Conservation (phyloP, 2,797 vertebrate genomes). For the Melanotaenia nigrans region DNA sequence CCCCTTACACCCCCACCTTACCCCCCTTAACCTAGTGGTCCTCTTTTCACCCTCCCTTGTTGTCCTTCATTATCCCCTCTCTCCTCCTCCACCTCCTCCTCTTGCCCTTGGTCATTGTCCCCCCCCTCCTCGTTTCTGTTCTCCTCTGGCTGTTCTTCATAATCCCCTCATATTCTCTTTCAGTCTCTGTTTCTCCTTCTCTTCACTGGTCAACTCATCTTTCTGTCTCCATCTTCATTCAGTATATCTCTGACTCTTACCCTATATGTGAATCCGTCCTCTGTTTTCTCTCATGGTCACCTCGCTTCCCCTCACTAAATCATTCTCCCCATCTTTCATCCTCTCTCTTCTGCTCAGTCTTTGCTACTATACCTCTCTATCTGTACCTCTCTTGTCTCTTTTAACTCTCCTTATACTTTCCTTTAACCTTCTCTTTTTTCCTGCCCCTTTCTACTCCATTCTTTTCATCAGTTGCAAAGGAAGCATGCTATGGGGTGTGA, state of each 20-base stretch:
- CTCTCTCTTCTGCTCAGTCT: constrained; percentile 6
- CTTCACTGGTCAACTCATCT: constrained; percentile 20
- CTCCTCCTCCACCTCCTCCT: constrained; percentile 82
- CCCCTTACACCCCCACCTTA: constrained; percentile 87
- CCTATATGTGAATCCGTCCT: constrained; percentile 24
- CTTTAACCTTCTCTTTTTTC: not conserved
- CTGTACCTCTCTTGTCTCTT: constrained; percentile 2
- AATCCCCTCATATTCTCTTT: constrained; percentile 23
- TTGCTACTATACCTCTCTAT: not conserved
- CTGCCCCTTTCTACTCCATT: constrained; percentile 2
- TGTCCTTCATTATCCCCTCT: constrained; percentile 92
- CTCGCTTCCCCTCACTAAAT: constrained; percentile 5
- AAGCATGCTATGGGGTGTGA: constrained; percentile 5
- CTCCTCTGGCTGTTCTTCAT: constrained; percentile 39
- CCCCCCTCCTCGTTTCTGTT: constrained; percentile 17
- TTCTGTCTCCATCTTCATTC: constrained; percentile 5
- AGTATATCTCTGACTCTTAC: constrained; percentile 30
- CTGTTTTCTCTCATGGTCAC: constrained; percentile 23
- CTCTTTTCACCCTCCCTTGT: constrained; percentile 89
- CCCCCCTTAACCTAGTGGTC: constrained; percentile 86
- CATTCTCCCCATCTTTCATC: constrained; percentile 26
- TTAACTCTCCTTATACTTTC: not conserved
- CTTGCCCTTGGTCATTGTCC: constrained; percentile 89
- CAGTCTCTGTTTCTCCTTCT: constrained; percentile 10
- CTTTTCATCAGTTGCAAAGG: constrained; percentile 82